Evolutionary conservation across 2,888 invertebrate genomes (phyloP).

Genomic region (Acanthosoma haemorrhoidale): DNA sequence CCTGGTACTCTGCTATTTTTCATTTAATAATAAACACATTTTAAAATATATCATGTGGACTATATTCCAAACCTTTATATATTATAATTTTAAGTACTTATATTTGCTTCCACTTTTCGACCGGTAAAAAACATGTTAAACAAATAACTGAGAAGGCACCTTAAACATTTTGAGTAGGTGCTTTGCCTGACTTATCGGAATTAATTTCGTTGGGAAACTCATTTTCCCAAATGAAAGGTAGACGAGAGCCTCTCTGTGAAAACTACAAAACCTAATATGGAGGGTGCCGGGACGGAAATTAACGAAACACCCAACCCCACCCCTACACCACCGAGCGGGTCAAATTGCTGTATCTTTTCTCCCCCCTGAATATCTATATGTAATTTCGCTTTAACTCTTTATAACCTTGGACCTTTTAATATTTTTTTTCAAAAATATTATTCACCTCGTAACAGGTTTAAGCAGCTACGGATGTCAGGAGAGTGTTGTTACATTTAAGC

Average conservation of each 20-base stretch:
- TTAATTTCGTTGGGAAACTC: constrained; percentile 24
- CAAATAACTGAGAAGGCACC: neutral
- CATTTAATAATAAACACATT: too few relatives aligned
- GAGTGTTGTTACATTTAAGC: too few relatives aligned
- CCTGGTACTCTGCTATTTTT: too few relatives aligned
- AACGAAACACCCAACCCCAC: neutral
- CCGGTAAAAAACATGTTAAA: too few relatives aligned
- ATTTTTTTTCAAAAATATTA: neutral
- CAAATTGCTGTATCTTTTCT: constrained; percentile 12
- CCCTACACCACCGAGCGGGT: neutral
- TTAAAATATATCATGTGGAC: too few relatives aligned
- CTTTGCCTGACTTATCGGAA: constrained; percentile 8
- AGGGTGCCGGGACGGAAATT: constrained; percentile 5
- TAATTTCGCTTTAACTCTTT: neutral
- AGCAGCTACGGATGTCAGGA: too few relatives aligned
- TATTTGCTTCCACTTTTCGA: too few relatives aligned
- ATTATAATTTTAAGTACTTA: too few relatives aligned
- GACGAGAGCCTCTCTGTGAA: neutral
- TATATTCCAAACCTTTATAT: too few relatives aligned
- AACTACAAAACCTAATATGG: constrained; percentile 18
- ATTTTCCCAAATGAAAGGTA: constrained; percentile 20
- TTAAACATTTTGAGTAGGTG: neutral
- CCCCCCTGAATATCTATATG: neutral
- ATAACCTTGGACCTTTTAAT: neutral
- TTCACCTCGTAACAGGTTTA: too few relatives aligned